A percentile compares a stretch with the other conserved stretches of the same genome.
Conservation (phyloP, 2,113 vertebrate genomes). For the Puffinus mauretanicus region DNA sequence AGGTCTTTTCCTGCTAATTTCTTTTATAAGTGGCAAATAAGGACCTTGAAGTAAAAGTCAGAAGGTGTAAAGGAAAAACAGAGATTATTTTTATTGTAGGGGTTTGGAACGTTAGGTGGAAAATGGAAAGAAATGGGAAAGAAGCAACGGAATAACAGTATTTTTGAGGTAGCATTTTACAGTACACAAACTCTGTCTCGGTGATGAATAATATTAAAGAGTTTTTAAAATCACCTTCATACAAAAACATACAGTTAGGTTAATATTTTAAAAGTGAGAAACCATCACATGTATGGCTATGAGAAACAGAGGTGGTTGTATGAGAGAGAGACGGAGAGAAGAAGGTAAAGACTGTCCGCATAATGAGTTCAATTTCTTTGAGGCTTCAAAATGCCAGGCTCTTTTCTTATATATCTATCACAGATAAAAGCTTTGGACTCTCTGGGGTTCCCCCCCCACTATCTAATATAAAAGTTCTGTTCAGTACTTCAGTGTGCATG, state of each 20-base stretch:
- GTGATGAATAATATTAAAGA: neutral
- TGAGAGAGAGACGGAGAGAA: neutral
- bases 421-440: neutral
- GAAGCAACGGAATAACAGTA: neutral
- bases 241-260: neutral
- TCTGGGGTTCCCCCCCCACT: neutral
- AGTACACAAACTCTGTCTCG: neutral
- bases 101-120: neutral
- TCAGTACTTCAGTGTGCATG: neutral
- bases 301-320: neutral
- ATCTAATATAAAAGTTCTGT: neutral
- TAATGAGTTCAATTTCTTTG: neutral
- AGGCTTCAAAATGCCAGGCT: constrained; percentile 13
- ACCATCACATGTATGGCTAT: neutral
- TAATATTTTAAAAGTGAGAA: neutral
- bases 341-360: neutral
- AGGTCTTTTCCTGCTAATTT: neutral
- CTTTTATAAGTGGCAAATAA: neutral
- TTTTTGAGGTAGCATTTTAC: neutral
- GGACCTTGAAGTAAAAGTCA: neutral
- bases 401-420: neutral
- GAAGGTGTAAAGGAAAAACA: neutral
- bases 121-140: neutral
- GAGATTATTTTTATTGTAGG: neutral
- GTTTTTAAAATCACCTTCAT: neutral